Conservation (phyloP, 2,888 invertebrate species). For the Dugesia japonica region DNA sequence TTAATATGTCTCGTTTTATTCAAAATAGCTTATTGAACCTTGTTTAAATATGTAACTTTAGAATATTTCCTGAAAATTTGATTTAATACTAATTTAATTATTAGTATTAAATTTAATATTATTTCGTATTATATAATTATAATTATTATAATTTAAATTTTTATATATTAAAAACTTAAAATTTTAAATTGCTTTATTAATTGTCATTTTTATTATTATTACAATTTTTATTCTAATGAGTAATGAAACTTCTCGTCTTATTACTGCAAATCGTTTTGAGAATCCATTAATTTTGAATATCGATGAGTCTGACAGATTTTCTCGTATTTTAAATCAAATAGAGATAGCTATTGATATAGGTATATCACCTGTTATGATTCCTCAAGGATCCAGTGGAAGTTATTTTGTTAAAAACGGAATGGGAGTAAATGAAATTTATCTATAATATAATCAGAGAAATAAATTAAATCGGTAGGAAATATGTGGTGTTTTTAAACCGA, state of each 20-base stretch:
- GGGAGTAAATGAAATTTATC: not conserved
- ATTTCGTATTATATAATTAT: no score
- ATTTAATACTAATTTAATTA: no score
- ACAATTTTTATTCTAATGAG: not conserved
- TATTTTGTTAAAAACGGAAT: constrained; percentile 82
- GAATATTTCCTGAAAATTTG: no score
- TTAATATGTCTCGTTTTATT: no score
- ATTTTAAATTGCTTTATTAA: no score
- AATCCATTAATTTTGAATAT: not conserved
- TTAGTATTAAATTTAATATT: no score
- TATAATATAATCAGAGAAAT: no score
- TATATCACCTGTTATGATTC: constrained; percentile 85
- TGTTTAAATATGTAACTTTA: no score
- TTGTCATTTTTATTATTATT: no score
- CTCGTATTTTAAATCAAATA: not conserved
- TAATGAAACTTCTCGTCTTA: not conserved
- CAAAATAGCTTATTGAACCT: no score
- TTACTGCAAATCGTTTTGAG: not conserved
- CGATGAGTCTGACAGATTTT: not conserved
- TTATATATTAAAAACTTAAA: no score
- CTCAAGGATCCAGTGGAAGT: constrained; percentile 94
- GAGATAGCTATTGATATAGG: constrained; percentile 70
- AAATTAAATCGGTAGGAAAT: constrained; percentile 55
- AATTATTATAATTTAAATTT: no score
- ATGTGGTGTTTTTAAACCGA: constrained; percentile 93